These are phyloP conservation scores for Acleris holmiana DNA, from an alignment of 2,888 invertebrate species.

Conservation along the genomic window DNA sequence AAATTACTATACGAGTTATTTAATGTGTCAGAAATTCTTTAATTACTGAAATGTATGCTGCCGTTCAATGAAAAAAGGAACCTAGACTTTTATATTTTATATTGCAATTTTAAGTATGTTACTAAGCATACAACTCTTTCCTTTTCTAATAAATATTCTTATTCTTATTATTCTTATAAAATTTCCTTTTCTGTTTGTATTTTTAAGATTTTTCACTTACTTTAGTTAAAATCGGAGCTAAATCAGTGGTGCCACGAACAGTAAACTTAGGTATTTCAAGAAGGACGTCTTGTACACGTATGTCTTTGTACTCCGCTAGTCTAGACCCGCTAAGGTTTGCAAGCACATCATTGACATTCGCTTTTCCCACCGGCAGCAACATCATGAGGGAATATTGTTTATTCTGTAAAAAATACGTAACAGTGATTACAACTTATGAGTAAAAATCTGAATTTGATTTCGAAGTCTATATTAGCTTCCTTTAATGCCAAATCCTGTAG, in stretches of 20 bases:
- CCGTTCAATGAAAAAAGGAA: too few relatives aligned
- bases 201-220: conserved; percentile 52
- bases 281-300: conserved; percentile 55
- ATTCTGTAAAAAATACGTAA: conserved; percentile 58
- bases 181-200: not conserved
- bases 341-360: conserved; percentile 57
- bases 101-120: too few relatives aligned
- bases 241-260: conserved; percentile 65
- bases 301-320: conserved; percentile 59
- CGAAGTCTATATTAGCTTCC: too few relatives aligned
- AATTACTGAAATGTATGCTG: too few relatives aligned
- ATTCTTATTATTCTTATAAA: too few relatives aligned
- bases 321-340: conserved; percentile 54
- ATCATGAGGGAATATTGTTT: conserved; percentile 76
- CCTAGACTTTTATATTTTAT: too few relatives aligned
- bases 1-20: too few relatives aligned
- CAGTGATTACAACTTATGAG: not conserved
- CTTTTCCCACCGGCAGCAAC: conserved; percentile 65
- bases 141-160: too few relatives aligned
- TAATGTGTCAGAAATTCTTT: too few relatives aligned
- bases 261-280: conserved; percentile 76
- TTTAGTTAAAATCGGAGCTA: conserved; percentile 58
- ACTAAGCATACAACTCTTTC: too few relatives aligned
- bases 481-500: too few relatives aligned
- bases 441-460: not conserved